Percentiles rank a stretch among this genome's conserved stretches.
phyloP scores from a whole-genome alignment of 1,140 invertebrate genomes.

The Linepithema humile region DNA sequence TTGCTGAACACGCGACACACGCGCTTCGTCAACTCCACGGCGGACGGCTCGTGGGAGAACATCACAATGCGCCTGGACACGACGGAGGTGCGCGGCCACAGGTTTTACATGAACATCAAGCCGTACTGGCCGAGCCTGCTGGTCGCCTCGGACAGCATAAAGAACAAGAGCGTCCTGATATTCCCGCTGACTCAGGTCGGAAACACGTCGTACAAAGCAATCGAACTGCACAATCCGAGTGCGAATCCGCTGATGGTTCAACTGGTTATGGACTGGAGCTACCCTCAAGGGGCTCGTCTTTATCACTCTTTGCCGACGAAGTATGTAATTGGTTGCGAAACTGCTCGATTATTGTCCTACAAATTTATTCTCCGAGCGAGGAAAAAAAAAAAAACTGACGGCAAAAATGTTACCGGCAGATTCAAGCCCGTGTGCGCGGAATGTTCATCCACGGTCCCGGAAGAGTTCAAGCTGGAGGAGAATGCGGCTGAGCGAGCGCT shows the following conservation, averaged over 20 bases:
- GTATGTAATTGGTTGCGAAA: slow-evolving; percentile 65
- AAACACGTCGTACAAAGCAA: slow-evolving; percentile 88
- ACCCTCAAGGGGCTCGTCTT: slow-evolving; percentile 84
- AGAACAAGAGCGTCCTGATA: slow-evolving; percentile 84
- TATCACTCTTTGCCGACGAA: slow-evolving; percentile 84
- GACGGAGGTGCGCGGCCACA: slow-evolving; percentile 89
- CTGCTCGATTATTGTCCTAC: background rate
- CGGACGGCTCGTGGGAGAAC: slow-evolving; percentile 86
- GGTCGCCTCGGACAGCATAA: slow-evolving; percentile 71
- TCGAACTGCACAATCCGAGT: slow-evolving; percentile 88
- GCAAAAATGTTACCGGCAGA: slow-evolving; percentile 56
- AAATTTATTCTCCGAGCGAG: background rate
- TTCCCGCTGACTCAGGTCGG: slow-evolving; percentile 94
- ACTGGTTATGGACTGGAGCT: slow-evolving; percentile 86
- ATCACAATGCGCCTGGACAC: slow-evolving; percentile 91
- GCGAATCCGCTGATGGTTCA: slow-evolving; percentile 86
- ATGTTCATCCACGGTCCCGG: slow-evolving; percentile 73
- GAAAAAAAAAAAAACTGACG: background rate
- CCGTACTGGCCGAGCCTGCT: slow-evolving; percentile 90
- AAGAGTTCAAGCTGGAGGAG: slow-evolving; percentile 81
- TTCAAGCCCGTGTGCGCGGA: slow-evolving; percentile 80
- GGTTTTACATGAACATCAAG: slow-evolving; percentile 89
- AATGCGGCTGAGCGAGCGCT: slow-evolving; percentile 70
- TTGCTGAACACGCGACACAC: slow-evolving; percentile 86
- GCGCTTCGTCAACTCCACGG: slow-evolving; percentile 85